A percentile compares a stretch with the other conserved stretches of the same genome.
Conservation (phyloP, 2,888 invertebrate genomes). For the Camponotus fellah region DNA sequence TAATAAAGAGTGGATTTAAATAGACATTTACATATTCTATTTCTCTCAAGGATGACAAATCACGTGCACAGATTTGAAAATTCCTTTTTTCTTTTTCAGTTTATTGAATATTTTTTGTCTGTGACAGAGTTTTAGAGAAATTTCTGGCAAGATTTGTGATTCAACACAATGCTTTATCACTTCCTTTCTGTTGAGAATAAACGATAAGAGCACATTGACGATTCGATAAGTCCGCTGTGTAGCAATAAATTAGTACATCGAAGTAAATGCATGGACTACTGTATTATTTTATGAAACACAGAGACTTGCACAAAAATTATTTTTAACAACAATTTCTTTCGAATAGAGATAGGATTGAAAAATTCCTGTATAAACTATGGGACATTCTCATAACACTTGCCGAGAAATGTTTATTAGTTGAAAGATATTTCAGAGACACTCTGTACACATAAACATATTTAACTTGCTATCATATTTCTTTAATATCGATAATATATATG, state of each 20-base stretch:
- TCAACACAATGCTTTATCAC: slow-evolving; percentile 8
- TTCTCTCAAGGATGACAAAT: neutral
- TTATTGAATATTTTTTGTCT: neutral
- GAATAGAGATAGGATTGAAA: neutral
- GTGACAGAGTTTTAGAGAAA: neutral
- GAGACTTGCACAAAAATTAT: neutral
- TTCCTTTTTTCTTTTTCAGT: neutral
- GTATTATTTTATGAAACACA: neutral
- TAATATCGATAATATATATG: neutral
- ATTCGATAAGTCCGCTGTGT: slow-evolving; percentile 26
- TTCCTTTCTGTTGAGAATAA: slow-evolving; percentile 16
- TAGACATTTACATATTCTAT: neutral
- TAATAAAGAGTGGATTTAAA: neutral
- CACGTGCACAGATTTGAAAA: neutral
- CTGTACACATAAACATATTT: neutral
- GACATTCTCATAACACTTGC: neutral
- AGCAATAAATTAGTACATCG: neutral
- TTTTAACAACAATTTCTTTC: neutral
- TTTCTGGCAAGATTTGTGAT: neutral
- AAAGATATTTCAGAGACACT: neutral
- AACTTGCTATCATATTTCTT: neutral
- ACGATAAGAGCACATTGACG: slow-evolving; percentile 14
- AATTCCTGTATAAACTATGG: neutral
- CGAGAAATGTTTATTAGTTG: neutral
- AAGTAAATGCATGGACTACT: neutral